Evolutionary conservation across 2,113 vertebrate genomes (phyloP), one percentile per base, ranked within the genome.

Genomic region (Epinephelus moara): DNA sequence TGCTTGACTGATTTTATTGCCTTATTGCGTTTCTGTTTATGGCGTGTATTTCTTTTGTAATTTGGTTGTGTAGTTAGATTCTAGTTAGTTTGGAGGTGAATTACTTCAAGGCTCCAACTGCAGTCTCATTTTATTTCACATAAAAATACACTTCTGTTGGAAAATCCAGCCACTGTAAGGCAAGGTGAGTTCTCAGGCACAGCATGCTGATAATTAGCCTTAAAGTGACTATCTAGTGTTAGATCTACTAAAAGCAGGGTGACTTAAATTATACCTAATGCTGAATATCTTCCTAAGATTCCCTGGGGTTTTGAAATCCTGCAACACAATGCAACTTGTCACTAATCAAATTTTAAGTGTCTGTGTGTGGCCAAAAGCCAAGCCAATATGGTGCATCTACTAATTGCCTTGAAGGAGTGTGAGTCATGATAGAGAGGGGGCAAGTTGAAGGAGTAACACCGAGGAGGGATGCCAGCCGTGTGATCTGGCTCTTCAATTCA

Each of bases 331-430:
- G 50, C 55, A 73, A 64, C 67, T 64, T 80, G 70, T 45, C 74
- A 77, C 53, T 40, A 53, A 82, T 77, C 33, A 69, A 7, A 88
- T 77, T 70, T 62, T 4, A 69, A 72, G 45, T 72, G 59, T 57
- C 75, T 82, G 42, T 21, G 12, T 18, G 33, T 18, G 56, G 68
- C 73, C 64, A 55, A 68, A 82, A 74, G 30, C 71, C 25, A 64
- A 70, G 52, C 75, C 76, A 77, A 37, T 69, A 33, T 33, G 70
- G 37, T 40, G 69, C 70, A 68, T 80, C 49, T 10, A 7, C 66
- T 90, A 86, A 93, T 85, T 89, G 71, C 78, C 82, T 78, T 64
- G 70, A 87, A 84, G 62, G 57, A 79, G 52, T 52, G 76, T 60
- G 81, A 93, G 70, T 84, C 76, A 82, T 9, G 50, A 75, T 80